These are phyloP conservation scores for Calidris pygmaea DNA, from an alignment of 2,113 vertebrate genomes.

Conservation along the genomic window DNA sequence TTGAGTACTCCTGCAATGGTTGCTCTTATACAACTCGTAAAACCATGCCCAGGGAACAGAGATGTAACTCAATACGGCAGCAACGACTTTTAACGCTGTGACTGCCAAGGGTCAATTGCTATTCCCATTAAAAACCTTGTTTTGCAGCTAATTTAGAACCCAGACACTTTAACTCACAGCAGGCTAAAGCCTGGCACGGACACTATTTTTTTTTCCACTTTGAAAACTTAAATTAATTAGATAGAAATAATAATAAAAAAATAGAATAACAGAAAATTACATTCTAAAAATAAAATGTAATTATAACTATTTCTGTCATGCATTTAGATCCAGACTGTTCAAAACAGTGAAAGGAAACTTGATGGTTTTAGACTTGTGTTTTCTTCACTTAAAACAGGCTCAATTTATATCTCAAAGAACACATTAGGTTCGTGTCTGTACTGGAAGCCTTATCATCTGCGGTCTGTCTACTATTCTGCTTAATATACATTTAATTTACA, in stretches of 20 bases:
- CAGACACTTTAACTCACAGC: conserved; percentile 61
- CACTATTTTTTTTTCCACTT: background rate
- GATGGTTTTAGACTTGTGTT: background rate
- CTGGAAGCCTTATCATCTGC: background rate
- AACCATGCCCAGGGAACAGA: conserved; percentile 43
- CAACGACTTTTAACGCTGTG: conserved; percentile 5
- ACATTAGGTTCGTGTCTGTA: background rate
- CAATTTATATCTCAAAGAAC: background rate
- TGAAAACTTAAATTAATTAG: background rate
- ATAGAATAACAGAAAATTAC: too few relatives aligned
- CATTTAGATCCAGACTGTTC: background rate
- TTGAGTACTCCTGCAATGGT: conserved; percentile 65
- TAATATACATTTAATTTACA: background rate
- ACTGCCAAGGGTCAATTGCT: conserved; percentile 67
- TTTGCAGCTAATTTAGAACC: conserved; percentile 66
- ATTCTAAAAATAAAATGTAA: background rate
- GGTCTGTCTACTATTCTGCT: background rate
- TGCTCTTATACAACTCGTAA: conserved; percentile 69
- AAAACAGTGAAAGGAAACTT: background rate
- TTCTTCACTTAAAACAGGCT: background rate
- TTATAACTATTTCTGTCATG: background rate
- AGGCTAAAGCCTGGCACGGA: conserved; percentile 36
- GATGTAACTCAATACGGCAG: conserved; percentile 66
- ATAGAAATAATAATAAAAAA: background rate
- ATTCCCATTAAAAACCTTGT: conserved; percentile 60